These are phyloP conservation scores for Indicator indicator DNA, from an alignment of 2,113 vertebrate genomes.

Conservation along the genomic window DNA sequence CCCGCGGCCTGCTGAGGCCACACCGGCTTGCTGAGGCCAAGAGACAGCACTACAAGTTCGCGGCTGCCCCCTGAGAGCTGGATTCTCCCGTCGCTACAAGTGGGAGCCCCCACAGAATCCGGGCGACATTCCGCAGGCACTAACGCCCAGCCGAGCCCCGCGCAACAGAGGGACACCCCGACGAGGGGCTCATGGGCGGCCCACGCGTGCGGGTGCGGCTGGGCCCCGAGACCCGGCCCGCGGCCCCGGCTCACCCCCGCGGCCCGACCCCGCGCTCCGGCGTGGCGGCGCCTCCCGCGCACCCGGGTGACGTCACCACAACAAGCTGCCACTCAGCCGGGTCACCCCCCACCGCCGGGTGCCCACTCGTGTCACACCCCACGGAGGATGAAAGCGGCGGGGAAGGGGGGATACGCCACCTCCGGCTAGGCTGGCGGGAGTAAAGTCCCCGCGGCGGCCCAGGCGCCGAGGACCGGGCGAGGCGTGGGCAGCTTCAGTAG, in stretches of 20 bases:
- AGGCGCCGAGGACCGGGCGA: background rate
- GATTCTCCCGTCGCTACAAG: background rate
- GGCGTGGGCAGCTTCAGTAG: background rate
- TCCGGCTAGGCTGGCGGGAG: background rate
- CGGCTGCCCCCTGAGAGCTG: background rate
- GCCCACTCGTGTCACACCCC: background rate
- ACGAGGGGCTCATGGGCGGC: background rate
- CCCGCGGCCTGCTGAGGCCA: background rate
- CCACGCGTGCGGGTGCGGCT: background rate
- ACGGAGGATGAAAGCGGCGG: no score
- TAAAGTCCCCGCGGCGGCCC: background rate
- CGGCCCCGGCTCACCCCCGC: background rate
- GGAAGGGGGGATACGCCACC: background rate
- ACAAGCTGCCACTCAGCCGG: conserved; percentile 24
- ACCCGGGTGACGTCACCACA: conserved; percentile 22
- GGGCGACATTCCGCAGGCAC: background rate
- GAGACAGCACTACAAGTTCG: background rate
- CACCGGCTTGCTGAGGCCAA: background rate
- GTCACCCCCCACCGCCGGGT: background rate
- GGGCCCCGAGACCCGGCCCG: background rate
- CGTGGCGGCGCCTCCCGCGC: background rate
- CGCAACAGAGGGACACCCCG: background rate
- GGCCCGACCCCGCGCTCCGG: background rate
- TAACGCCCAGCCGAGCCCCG: background rate
- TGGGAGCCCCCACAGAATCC: fast-evolving